Conservation (phyloP, 2,113 vertebrate genomes). For the Puma concolor region DNA sequence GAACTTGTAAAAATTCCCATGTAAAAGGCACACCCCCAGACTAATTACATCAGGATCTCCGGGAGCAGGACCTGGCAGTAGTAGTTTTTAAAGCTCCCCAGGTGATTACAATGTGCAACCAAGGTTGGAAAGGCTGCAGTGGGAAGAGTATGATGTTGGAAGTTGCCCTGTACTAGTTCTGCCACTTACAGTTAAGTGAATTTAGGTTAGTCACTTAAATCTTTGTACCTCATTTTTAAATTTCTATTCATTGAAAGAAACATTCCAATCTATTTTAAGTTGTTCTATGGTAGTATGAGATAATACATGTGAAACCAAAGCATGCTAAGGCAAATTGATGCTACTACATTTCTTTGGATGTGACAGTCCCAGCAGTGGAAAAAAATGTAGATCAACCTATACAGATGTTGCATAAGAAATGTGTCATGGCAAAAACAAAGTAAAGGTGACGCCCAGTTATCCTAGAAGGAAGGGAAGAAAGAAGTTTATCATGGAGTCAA, state of each 20-base stretch:
- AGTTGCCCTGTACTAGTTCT: not conserved
- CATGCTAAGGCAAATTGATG: not conserved
- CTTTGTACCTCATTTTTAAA: not conserved
- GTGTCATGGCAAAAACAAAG: not conserved
- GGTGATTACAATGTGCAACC: constrained; percentile 21
- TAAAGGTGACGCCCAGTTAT: not conserved
- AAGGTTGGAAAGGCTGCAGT: not conserved
- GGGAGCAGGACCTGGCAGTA: not conserved
- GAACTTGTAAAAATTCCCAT: constrained; percentile 31
- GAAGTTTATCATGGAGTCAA: not conserved
- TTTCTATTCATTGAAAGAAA: not conserved
- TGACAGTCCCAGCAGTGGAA: not conserved
- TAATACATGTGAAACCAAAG: not conserved
- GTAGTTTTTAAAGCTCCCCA: constrained; percentile 37
- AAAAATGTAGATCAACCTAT: not conserved
- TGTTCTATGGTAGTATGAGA: not conserved
- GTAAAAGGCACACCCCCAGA: not conserved
- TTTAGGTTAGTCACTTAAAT: not conserved
- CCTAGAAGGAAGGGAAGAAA: not conserved
- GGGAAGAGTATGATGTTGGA: not conserved
- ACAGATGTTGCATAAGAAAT: not conserved
- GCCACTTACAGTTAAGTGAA: not conserved
- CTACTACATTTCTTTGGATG: not conserved
- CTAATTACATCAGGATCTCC: not conserved
- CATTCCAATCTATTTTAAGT: not conserved